Evolutionary conservation across 1,140 invertebrate species (phyloP).

Genomic region (Oedothorax gibbosus): DNA sequence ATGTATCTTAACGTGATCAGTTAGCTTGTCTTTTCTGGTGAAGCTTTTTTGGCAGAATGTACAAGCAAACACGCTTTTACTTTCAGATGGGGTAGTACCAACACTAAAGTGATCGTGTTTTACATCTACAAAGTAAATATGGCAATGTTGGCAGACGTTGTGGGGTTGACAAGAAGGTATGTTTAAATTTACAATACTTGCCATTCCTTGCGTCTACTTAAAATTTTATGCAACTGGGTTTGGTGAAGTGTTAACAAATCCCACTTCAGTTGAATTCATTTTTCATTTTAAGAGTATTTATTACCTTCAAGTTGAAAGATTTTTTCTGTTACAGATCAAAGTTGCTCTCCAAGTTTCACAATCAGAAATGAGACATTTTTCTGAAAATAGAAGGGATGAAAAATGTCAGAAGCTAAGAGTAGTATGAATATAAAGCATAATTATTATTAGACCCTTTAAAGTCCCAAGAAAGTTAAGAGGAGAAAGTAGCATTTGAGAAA

Average conservation of each 20-base stretch:
- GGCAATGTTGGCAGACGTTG: slow-evolving; percentile 51
- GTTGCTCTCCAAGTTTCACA: slow-evolving; percentile 48
- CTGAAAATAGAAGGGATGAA: slow-evolving; percentile 60
- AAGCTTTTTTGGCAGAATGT: slow-evolving; percentile 62
- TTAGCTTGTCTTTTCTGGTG: slow-evolving; percentile 62
- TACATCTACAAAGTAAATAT: slow-evolving; percentile 57
- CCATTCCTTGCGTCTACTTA: slow-evolving; percentile 19
- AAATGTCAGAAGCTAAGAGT: slow-evolving; percentile 57
- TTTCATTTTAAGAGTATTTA: background rate
- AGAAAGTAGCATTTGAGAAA: background rate
- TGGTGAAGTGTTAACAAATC: background rate
- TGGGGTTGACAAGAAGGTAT: slow-evolving; percentile 51
- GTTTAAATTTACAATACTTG: slow-evolving; percentile 55
- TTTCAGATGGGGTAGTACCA: slow-evolving; percentile 24
- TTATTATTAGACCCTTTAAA: slow-evolving; percentile 34
- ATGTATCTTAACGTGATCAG: slow-evolving; percentile 71
- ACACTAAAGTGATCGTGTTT: slow-evolving; percentile 47
- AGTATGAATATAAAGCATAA: slow-evolving; percentile 47
- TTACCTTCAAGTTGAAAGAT: slow-evolving; percentile 53
- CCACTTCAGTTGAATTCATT: too few relatives aligned
- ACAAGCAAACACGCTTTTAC: slow-evolving; percentile 46
- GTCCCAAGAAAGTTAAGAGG: slow-evolving; percentile 12
- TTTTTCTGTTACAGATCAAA: slow-evolving; percentile 39
- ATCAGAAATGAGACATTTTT: slow-evolving; percentile 60
- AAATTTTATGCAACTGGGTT: background rate